phyloP scores from a whole-genome alignment of 2,888 invertebrate species.

The Acanthosepion esculentum region DNA sequence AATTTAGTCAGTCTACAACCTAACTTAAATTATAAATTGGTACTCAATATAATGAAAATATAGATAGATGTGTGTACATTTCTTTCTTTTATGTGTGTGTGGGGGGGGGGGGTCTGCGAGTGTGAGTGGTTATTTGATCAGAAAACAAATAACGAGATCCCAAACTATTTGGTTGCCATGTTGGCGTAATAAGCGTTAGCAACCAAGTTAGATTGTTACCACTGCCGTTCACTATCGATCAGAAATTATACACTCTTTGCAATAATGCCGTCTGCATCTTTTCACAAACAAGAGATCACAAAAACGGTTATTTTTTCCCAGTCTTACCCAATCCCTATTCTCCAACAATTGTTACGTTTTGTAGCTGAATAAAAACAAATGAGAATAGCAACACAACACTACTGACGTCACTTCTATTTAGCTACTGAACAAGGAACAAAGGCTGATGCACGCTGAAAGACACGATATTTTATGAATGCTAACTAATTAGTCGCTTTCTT shows the following conservation, averaged over 20 bases:
- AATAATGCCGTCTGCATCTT: not conserved
- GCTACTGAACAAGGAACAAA: not conserved
- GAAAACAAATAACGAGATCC: not conserved
- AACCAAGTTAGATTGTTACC: not conserved
- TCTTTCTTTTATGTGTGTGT: no score
- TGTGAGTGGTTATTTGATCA: not conserved
- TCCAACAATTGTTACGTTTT: not conserved
- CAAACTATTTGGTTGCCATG: not conserved
- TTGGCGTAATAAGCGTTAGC: not conserved
- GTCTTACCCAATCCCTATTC: not conserved
- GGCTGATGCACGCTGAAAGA: not conserved
- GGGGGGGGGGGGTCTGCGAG: no score
- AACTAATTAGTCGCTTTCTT: not conserved
- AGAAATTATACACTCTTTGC: not conserved
- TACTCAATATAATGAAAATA: no score
- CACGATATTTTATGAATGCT: not conserved
- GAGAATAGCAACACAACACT: not conserved
- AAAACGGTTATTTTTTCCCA: not conserved
- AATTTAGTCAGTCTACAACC: no score
- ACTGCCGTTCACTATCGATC: not conserved
- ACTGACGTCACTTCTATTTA: not conserved
- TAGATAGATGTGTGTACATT: no score
- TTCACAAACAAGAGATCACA: not conserved
- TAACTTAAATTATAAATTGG: no score
- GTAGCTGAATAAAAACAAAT: not conserved